Conservation (phyloP, 2,888 invertebrate genomes). For the Erebia palarica region DNA sequence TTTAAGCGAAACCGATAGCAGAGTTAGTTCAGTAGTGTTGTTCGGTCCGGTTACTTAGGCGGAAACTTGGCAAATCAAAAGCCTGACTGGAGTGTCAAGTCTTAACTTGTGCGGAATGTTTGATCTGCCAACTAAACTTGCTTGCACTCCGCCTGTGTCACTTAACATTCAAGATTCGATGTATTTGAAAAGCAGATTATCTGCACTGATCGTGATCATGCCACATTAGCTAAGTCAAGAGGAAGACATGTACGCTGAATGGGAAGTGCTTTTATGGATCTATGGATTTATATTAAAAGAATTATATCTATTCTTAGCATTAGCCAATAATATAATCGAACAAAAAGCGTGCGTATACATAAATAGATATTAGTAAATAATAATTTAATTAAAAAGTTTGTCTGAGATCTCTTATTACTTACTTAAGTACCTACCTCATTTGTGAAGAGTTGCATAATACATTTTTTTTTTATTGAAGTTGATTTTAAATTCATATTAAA, state of each 20-base stretch:
- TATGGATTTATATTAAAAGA: too few relatives aligned
- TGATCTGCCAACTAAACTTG: constrained; percentile 56
- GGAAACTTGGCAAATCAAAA: constrained; percentile 66
- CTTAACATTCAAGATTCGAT: constrained; percentile 50
- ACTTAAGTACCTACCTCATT: too few relatives aligned
- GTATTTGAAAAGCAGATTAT: constrained; percentile 45
- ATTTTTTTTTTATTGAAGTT: background rate
- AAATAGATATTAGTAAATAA: too few relatives aligned
- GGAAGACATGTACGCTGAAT: constrained; percentile 21
- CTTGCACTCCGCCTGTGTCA: constrained; percentile 50
- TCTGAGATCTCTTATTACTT: too few relatives aligned
- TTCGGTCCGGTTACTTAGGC: constrained; percentile 53
- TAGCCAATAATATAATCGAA: too few relatives aligned
- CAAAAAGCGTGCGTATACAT: too few relatives aligned
- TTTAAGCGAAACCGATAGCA: constrained; percentile 44
- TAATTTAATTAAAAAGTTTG: too few relatives aligned
- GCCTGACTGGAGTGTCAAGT: constrained; percentile 58
- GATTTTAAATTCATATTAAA: background rate
- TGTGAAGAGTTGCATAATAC: background rate
- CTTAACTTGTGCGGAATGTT: constrained; percentile 52
- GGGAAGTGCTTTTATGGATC: background rate
- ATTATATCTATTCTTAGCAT: too few relatives aligned
- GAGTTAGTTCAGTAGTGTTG: constrained; percentile 42
- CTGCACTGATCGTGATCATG: constrained; percentile 32
- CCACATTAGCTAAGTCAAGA: constrained; percentile 27